Evolutionary conservation across 2,888 invertebrate genomes (phyloP).

Genomic region (Agonum fuliginosum): DNA sequence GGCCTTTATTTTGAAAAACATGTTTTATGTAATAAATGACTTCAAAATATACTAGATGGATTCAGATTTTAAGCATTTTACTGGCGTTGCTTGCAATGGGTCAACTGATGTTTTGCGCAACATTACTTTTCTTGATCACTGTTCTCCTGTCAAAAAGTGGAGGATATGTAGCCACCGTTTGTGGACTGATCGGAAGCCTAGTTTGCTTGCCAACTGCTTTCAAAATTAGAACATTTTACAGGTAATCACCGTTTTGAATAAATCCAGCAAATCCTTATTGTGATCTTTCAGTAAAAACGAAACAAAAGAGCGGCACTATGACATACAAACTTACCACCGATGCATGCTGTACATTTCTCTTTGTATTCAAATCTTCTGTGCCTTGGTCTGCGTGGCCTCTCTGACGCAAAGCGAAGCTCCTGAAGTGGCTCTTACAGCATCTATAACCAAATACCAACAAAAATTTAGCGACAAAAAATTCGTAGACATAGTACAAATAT

Average conservation of each 20-base stretch:
- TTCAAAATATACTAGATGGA: conserved; percentile 30
- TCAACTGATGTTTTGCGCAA: conserved; percentile 15
- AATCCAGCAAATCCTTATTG: neutral
- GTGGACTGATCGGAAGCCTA: conserved; percentile 29
- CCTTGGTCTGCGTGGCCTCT: neutral
- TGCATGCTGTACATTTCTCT: conserved; percentile 28
- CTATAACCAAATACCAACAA: conserved; percentile 62
- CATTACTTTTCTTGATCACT: conserved; percentile 8
- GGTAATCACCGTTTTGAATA: neutral
- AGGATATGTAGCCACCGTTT: conserved; percentile 11
- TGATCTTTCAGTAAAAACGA: neutral
- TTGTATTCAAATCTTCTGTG: neutral
- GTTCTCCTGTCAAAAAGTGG: conserved; percentile 18
- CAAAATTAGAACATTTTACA: conserved; percentile 35
- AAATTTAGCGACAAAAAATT: conserved; percentile 63
- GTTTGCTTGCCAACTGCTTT: conserved; percentile 37
- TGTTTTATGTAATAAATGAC: conserved; percentile 20
- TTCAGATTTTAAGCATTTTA: conserved; percentile 22
- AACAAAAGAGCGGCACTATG: conserved; percentile 1
- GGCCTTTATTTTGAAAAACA: neutral
- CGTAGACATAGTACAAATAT: conserved; percentile 66
- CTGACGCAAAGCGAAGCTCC: neutral
- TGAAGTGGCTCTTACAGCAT: conserved; percentile 47
- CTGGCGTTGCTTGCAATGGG: conserved; percentile 30
- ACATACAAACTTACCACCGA: conserved; percentile 33